A percentile compares a stretch with the other conserved stretches of the same genome.
phyloP scores from a whole-genome alignment of 2,888 invertebrate species.

The Bugula neritina region DNA sequence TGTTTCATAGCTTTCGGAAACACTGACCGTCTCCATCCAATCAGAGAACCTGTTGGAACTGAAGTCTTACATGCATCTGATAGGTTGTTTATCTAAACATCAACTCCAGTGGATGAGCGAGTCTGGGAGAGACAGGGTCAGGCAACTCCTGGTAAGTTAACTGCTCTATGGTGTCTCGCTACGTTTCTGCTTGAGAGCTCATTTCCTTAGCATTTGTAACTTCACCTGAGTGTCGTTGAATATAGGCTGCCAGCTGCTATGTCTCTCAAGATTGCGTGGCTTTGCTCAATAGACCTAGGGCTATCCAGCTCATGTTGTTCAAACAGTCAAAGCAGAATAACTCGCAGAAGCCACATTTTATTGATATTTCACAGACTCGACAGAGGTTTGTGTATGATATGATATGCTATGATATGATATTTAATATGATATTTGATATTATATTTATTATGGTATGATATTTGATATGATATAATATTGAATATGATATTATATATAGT shows the following conservation, averaged over 20 bases:
- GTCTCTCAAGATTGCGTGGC: slow-evolving; percentile 46
- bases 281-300: slow-evolving; percentile 46
- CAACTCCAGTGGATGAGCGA: slow-evolving; percentile 19
- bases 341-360: not conserved
- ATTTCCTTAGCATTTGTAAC: too few species aligned
- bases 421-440: too few species aligned
- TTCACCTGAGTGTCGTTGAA: too few species aligned
- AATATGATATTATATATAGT: too few species aligned
- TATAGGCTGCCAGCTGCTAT: slow-evolving; percentile 42
- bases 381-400: not conserved
- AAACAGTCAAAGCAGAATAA: not conserved
- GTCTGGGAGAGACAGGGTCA: not conserved
- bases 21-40: not conserved
- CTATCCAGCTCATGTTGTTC: slow-evolving; percentile 45
- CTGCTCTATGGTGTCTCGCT: too few species aligned
- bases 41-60: not conserved
- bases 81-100: slow-evolving; percentile 13
- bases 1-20: slow-evolving; percentile 5
- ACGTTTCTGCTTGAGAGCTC: too few species aligned
- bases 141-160: slow-evolving; percentile 19
- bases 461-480: too few species aligned
- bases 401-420: too few species aligned
- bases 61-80: slow-evolving; percentile 5
- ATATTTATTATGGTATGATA: too few species aligned
- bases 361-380: not conserved